Conservation (phyloP, 2,888 invertebrate genomes). For the Atrina japonica region DNA sequence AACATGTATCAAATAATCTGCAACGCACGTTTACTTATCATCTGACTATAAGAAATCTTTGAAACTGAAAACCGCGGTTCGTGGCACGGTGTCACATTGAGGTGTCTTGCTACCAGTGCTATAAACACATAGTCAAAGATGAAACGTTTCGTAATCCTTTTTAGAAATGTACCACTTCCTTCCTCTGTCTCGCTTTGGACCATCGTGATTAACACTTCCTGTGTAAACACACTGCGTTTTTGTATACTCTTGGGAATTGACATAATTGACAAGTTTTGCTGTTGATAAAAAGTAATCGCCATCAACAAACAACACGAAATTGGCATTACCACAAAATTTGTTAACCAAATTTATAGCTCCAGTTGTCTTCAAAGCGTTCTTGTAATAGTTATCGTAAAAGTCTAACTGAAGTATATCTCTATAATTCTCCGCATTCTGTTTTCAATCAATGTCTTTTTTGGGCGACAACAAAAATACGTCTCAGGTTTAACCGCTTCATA, state of each 20-base stretch:
- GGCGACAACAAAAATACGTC: neutral
- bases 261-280: neutral
- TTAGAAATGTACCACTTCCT: constrained; percentile 23
- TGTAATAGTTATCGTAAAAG: constrained; percentile 21
- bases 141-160: constrained; percentile 28
- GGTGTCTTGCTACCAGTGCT: constrained; percentile 19
- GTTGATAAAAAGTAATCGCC: constrained; percentile 23
- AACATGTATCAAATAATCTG: no score
- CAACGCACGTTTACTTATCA: no score
- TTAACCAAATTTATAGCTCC: constrained; percentile 19
- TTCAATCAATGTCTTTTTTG: neutral
- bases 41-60: neutral
- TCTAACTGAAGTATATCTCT: constrained; percentile 19
- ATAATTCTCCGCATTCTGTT: neutral
- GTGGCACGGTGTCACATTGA: neutral
- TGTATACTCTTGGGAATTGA: neutral
- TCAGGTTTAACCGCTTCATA: neutral
- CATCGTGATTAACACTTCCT: constrained; percentile 8
- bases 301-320: constrained; percentile 18
- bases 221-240: no score
- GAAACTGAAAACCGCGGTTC: neutral
- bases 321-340: constrained; percentile 5
- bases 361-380: constrained; percentile 20
- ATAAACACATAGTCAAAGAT: constrained; percentile 23
- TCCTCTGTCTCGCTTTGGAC: neutral